A percentile compares a stretch with the other conserved stretches of the same genome.
Evolutionary conservation across 2,888 invertebrate species (phyloP).

Genomic region (Caenorhabditis zanzibari): DNA sequence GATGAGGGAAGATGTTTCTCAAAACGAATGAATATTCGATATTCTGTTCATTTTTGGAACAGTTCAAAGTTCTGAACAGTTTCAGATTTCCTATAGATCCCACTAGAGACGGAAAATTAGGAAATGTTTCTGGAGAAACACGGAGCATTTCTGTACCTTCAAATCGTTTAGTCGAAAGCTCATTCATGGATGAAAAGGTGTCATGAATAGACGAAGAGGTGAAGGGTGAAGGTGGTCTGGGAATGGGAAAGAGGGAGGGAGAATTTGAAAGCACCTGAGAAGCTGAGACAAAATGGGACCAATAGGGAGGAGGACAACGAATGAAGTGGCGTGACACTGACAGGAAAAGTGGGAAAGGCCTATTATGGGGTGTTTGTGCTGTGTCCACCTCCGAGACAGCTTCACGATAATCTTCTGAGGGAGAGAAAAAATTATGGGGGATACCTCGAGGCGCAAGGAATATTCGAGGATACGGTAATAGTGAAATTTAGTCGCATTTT

Average conservation of each 20-base stretch:
- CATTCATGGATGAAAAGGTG: conserved; percentile 59
- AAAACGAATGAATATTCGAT: conserved; percentile 1
- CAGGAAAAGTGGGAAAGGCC: conserved; percentile 33
- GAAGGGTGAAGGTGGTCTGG: conserved; percentile 11
- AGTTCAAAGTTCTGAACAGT: conserved; percentile 14
- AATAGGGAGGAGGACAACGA: background rate
- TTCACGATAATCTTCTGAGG: conserved; percentile 9
- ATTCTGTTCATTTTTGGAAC: conserved; percentile 12
- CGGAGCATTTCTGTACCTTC: background rate
- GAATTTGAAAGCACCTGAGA: conserved; percentile 30
- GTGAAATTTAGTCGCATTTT: too few relatives aligned
- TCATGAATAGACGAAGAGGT: conserved; percentile 50
- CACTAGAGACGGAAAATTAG: background rate
- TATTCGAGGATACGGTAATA: background rate
- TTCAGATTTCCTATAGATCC: background rate
- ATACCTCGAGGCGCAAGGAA: background rate
- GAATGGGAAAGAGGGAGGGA: conserved; percentile 6
- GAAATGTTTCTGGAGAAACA: background rate
- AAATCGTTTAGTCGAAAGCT: conserved; percentile 41
- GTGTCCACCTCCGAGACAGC: conserved; percentile 24
- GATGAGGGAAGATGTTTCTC: conserved; percentile 1
- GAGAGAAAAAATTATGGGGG: background rate
- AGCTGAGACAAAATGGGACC: conserved; percentile 34
- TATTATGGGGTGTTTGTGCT: conserved; percentile 26
- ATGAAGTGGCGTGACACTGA: conserved; percentile 40